Base-by-base conservation (phyloP, 2,113 vertebrate species). In the Lepus europaeus region DNA sequence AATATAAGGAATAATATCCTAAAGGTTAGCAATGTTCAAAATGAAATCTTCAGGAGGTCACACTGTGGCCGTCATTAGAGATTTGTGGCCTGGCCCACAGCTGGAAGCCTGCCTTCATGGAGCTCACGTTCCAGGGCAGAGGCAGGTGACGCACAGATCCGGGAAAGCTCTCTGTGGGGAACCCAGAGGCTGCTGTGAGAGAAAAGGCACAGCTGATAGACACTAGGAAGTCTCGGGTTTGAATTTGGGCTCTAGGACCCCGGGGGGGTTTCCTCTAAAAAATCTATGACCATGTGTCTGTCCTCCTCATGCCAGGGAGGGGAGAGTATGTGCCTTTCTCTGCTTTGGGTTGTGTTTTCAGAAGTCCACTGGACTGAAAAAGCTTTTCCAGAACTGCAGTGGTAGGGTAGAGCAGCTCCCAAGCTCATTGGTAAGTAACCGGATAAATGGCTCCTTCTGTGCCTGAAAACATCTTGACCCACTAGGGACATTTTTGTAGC, bases 341-440 rank as follows among this genome's bases (percentile, higher is more conserved):
- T 19, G 16, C 73, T 89, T 27, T 80, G 53, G 39, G 23, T 73
- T 89, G 17, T 89, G 20, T 70, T 93, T 83, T 91, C 33, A 66
- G 64, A 89, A 82, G 80, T 79, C 83, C 53, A 9, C 56, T 83
- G 89, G 39, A 89, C 76, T 89, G 9, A 72, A 88, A 94, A 86
- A 70, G 16, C 68, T 74, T 95, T 96, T 87, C 51, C 72, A 93
- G 93, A 87, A 93, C 16, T 53, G 14, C 66, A 77, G 6, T 72
- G 13, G 72, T 85, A 81, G 87, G 29, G 49, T 72, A 76, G 84
- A 84, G 77, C 80, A 59, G 17, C 68, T 87, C 19, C 66, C 87
- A 45, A 80, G 49, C 74, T 87, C 39, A 20, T 25, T 59, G 36
- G 19, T 84, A 59, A 96, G 73, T 82, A 82, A 90, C 78, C 78